Evolutionary conservation across 2,797 vertebrate species (phyloP), one percentile per base, ranked within the genome.

Genomic region (Syngnathus rostellatus): DNA sequence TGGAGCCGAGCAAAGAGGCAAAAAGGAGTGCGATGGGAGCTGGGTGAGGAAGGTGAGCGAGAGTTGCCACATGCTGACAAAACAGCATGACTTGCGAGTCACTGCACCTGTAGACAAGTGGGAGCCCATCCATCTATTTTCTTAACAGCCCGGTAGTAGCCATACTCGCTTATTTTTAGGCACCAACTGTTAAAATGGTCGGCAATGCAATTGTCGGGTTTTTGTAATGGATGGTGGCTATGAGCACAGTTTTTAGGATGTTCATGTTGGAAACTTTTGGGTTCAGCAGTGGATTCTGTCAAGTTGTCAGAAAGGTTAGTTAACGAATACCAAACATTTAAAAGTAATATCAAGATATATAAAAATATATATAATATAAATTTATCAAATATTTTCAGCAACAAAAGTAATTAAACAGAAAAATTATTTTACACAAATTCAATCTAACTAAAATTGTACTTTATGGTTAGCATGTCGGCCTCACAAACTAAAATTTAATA

Each of bases 61-160:
- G 77, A 66, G 68, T 79, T 54, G 50, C 77, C 77, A 84, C 83
- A 85, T 77, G 80, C 80, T 84, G 79, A 84, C 75, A 80, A 72
- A 80, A 78, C 81, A 84, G 82, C 83, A 83, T 77, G 81, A 78
- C 70, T 78, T 62, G 63, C 78, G 77, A 79, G 76, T 79, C 78
- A 77, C 72, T 72, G 81, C 81, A 70, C 74, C 84, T 80, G 50
- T 84, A 83, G 81, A 83, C 87, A 85, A 83, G 83, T 86, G 86
- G 85, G 82, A 78, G 78, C 72, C 68, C 31, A 31, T 31, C 31
- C 31, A 31, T 31, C 31, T 31, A 31, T 31, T 4, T 31, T 31
- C 31, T 31, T 4, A 31, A 31, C 31, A 4, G 31, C 31, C 31
- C 31, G 31, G 31, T 3, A 3, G 31, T 31, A 31, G 31, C 3